Conservation (phyloP, 1,140 invertebrate species). For the Heliconius eleuchia region DNA sequence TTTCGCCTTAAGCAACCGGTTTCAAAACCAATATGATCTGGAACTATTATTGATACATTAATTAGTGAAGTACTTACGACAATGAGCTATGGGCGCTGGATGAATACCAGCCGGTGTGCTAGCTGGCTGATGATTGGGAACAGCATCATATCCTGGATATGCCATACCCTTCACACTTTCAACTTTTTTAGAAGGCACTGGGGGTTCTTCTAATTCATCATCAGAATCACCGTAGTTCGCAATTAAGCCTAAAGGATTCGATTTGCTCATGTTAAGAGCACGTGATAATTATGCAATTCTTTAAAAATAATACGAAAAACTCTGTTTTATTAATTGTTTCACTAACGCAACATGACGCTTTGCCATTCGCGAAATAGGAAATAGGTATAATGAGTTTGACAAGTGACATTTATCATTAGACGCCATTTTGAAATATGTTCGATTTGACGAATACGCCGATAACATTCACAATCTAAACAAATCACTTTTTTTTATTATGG, state of each 20-base stretch:
- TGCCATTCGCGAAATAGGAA: not conserved
- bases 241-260: conserved; percentile 64
- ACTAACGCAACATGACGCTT: not conserved
- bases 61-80: conserved; percentile 55
- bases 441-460: not conserved
- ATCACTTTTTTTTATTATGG: no score
- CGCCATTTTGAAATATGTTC: conserved; percentile 6
- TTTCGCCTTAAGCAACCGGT: not conserved
- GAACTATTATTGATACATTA: not conserved
- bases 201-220: conserved; percentile 59
- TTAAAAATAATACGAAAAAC: conserved; percentile 4
- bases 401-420: conserved; percentile 1
- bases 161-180: conserved; percentile 10
- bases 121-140: conserved; percentile 12
- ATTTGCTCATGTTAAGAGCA: conserved; percentile 54
- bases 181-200: conserved; percentile 13
- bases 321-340: not conserved
- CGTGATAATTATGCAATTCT: not conserved
- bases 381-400: not conserved
- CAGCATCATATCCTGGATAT: conserved; percentile 29
- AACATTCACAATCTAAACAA: not conserved
- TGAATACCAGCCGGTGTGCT: conserved; percentile 53
- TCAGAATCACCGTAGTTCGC: conserved; percentile 73
- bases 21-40: not conserved
- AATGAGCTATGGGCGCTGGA: conserved; percentile 68